Conservation (phyloP, 2,113 vertebrate genomes). For the Rhizomys pruinosus region DNA sequence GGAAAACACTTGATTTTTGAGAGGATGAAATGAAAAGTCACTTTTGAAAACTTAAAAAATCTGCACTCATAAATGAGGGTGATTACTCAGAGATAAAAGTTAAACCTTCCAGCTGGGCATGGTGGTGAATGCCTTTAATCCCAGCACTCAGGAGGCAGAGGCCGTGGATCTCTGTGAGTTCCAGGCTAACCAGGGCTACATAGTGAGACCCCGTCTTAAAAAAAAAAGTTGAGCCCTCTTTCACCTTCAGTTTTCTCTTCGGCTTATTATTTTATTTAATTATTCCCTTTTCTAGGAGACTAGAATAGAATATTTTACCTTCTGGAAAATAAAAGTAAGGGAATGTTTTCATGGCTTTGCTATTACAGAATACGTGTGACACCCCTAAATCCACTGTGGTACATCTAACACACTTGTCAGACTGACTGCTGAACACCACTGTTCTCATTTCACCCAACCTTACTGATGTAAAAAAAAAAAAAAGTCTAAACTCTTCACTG, state of each 20-base stretch:
- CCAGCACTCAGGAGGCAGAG: too few relatives aligned
- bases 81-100: neutral
- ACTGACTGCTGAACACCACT: neutral
- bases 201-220: too few relatives aligned
- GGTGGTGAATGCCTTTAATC: neutral
- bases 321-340: constrained; percentile 46
- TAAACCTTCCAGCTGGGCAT: neutral
- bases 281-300: constrained; percentile 47
- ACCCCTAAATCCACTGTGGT: neutral
- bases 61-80: neutral
- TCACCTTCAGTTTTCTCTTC: neutral
- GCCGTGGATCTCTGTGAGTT: too few relatives aligned
- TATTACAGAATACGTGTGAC: neutral
- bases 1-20: constrained; percentile 44
- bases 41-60: constrained; percentile 45
- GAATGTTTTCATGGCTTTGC: constrained; percentile 43
- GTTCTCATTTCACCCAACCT: neutral
- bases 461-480: constrained; percentile 26
- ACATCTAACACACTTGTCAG: neutral
- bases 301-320: neutral
- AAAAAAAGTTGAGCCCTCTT: neutral
- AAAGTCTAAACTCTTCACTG: constrained; percentile 35
- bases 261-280: constrained; percentile 45
- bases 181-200: too few relatives aligned
- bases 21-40: neutral